A percentile compares a stretch with the other conserved stretches of the same genome.
Conservation (phyloP, 1,140 invertebrate genomes). For the Leguminivora glycinivorella region DNA sequence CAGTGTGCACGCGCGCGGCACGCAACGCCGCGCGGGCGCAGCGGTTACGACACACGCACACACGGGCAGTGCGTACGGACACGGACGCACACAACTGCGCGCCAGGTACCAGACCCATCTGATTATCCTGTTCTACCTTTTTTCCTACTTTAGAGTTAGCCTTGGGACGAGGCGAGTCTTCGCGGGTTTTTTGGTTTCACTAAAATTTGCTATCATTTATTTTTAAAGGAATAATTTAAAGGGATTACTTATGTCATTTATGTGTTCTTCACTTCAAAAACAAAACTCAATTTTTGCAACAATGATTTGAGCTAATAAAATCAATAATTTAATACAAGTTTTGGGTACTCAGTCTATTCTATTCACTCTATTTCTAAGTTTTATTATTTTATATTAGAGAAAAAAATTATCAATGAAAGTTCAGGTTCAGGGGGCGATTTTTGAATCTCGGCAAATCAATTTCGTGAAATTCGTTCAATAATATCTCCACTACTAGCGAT, state of each 20-base stretch:
- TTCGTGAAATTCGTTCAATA: too few relatives aligned
- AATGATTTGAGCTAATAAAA: too few relatives aligned
- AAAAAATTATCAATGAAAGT: too few relatives aligned
- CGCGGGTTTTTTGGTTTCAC: not conserved
- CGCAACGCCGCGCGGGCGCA: constrained; percentile 52
- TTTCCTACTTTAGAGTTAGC: not conserved
- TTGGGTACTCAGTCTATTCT: too few relatives aligned
- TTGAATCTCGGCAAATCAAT: too few relatives aligned
- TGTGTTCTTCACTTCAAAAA: not conserved
- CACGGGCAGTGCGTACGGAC: constrained; percentile 41
- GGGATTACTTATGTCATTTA: too few relatives aligned
- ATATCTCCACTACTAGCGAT: too few relatives aligned
- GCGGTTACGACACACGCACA: constrained; percentile 69
- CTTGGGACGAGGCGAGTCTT: not conserved
- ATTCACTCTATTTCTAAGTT: too few relatives aligned
- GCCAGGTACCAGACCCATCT: constrained; percentile 56
- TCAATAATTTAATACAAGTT: too few relatives aligned
- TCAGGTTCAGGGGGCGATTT: too few relatives aligned
- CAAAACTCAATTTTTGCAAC: too few relatives aligned
- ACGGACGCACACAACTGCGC: constrained; percentile 42
- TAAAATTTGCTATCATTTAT: not conserved
- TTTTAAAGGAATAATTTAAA: not conserved
- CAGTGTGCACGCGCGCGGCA: constrained; percentile 53
- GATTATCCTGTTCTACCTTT: constrained; percentile 32
- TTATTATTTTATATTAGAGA: too few relatives aligned